phyloP scores from a whole-genome alignment of 2,113 vertebrate species.

The Pelodiscus sinensis region DNA sequence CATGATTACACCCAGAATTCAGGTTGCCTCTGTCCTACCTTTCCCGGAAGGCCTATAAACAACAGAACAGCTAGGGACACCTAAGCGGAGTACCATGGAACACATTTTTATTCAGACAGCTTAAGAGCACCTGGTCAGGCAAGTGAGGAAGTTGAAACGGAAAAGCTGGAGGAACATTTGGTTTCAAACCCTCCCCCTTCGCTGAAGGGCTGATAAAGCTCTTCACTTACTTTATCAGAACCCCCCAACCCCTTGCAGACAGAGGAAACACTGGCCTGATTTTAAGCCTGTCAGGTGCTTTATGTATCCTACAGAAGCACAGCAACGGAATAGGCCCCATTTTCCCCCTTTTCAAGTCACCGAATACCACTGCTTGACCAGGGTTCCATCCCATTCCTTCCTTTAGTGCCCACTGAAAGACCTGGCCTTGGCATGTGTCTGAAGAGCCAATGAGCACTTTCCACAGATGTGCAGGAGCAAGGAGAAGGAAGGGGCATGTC shows the following conservation, averaged over 20 bases:
- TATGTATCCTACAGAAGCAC: accelerated
- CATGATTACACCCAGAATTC: neutral
- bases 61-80: neutral
- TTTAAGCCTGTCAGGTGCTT: neutral
- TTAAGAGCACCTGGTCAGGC: neutral
- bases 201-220: too few species aligned
- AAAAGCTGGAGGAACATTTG: neutral
- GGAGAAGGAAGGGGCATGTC: neutral
- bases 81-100: neutral
- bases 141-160: neutral
- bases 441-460: neutral
- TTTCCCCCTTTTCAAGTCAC: neutral
- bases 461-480: neutral
- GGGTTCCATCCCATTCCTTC: neutral
- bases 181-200: neutral
- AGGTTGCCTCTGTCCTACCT: neutral
- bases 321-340: neutral
- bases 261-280: neutral
- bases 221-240: accelerated
- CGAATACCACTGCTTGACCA: accelerated
- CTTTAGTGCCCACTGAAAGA: neutral
- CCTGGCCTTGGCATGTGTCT: neutral
- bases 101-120: neutral
- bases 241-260: neutral
- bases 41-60: neutral